These are phyloP conservation scores for Porites cylindrica DNA, from an alignment of 92 coral and sea anemone genomes.

Conservation along the genomic window DNA sequence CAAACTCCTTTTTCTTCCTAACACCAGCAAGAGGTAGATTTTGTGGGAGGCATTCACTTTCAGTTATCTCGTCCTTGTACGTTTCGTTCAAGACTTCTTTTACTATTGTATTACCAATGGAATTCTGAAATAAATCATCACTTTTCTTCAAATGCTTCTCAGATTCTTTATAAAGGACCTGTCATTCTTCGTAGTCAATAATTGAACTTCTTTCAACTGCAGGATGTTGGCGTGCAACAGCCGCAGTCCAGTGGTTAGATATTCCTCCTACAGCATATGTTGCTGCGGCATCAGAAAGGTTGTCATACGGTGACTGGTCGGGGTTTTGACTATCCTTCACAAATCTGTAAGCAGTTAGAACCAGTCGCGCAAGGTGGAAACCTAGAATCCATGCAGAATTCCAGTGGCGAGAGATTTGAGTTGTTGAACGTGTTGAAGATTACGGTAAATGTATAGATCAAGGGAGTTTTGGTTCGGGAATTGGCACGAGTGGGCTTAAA, in stretches of 20 bases:
- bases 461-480: too few relatives aligned
- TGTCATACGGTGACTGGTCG: slow-evolving; percentile 23
- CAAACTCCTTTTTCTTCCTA: slow-evolving; percentile 9
- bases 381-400: background rate
- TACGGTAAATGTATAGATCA: too few relatives aligned
- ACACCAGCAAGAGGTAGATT: slow-evolving; percentile 41
- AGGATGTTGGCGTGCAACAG: slow-evolving; percentile 38
- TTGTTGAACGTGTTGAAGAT: too few relatives aligned
- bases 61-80: background rate
- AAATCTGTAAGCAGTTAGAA: slow-evolving; percentile 9
- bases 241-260: slow-evolving; percentile 50
- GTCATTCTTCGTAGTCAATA: background rate
- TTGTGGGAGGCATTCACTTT: background rate
- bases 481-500: too few relatives aligned
- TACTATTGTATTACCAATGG: slow-evolving; percentile 28
- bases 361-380: background rate
- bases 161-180: slow-evolving; percentile 23
- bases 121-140: slow-evolving; percentile 24
- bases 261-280: slow-evolving; percentile 52
- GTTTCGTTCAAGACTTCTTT: background rate
- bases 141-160: slow-evolving; percentile 27
- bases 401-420: background rate
- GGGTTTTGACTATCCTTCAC: slow-evolving; percentile 28
- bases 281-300: slow-evolving; percentile 40
- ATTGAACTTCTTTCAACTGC: slow-evolving; percentile 9